These are phyloP conservation scores for Anguilla anguilla DNA, from an alignment of 2,797 vertebrate species.

Conservation along the genomic window DNA sequence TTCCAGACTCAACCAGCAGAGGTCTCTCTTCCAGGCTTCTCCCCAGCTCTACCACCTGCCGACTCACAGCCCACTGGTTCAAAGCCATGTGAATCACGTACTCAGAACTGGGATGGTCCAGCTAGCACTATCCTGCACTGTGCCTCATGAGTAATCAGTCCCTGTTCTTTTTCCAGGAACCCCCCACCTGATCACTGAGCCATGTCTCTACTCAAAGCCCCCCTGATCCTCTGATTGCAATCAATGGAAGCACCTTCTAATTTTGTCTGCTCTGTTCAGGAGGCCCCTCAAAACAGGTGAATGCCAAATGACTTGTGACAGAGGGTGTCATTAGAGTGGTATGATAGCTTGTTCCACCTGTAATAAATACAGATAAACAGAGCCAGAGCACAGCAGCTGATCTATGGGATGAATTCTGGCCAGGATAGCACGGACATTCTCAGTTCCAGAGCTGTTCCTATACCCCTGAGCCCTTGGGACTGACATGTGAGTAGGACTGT, in stretches of 20 bases:
- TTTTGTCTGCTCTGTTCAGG: constrained; percentile 48
- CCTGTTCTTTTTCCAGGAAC: constrained; percentile 15
- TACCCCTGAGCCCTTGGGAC: background rate
- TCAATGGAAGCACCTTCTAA: constrained; percentile 56
- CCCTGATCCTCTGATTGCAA: constrained; percentile 59
- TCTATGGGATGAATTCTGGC: too few relatives aligned
- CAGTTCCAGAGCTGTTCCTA: background rate
- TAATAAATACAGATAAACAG: constrained; percentile 27
- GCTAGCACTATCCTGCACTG: constrained; percentile 41
- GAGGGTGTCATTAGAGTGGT: constrained; percentile 46
- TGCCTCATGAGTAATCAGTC: constrained; percentile 50
- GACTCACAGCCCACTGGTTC: constrained; percentile 42
- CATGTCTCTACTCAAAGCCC: constrained; percentile 42
- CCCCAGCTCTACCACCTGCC: constrained; percentile 41
- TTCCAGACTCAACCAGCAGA: constrained; percentile 41
- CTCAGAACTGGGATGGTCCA: constrained; percentile 46
- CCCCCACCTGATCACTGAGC: constrained; percentile 12
- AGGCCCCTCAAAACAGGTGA: constrained; percentile 47
- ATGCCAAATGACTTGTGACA: constrained; percentile 52
- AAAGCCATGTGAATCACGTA: constrained; percentile 55
- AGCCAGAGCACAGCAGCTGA: background rate
- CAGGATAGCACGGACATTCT: too few relatives aligned
- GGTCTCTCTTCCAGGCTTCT: constrained; percentile 29
- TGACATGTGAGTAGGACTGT: too few relatives aligned
- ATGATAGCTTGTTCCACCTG: constrained; percentile 41